Conservation (phyloP, 2,888 invertebrate species). For the Erebia palarica region DNA sequence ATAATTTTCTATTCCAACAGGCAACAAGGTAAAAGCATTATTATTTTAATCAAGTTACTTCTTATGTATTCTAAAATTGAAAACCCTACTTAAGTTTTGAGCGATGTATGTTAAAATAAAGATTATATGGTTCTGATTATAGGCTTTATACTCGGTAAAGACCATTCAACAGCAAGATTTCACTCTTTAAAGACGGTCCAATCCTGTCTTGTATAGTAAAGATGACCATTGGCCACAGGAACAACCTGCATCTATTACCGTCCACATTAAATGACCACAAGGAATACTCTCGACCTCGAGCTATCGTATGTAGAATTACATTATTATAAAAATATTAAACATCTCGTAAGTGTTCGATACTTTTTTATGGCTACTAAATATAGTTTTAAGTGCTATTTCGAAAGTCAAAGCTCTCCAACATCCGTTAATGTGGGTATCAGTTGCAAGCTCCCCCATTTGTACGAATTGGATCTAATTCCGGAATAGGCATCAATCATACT, state of each 20-base stretch:
- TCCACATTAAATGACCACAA: neutral
- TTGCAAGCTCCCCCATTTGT: conserved; percentile 56
- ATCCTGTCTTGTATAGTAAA: neutral
- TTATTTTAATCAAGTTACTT: no score
- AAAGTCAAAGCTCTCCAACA: conserved; percentile 16
- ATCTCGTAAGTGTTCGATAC: neutral
- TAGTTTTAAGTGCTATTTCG: conserved; percentile 14
- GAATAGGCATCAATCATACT: conserved; percentile 73
- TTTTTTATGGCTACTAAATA: conserved; percentile 18
- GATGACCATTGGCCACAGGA: conserved; percentile 1
- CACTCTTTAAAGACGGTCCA: neutral
- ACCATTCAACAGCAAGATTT: neutral
- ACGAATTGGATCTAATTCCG: conserved; percentile 71
- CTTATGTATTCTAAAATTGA: neutral
- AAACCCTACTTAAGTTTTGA: neutral
- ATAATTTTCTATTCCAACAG: neutral
- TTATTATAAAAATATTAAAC: neutral
- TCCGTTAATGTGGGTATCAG: conserved; percentile 26
- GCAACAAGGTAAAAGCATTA: neutral
- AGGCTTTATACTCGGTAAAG: neutral
- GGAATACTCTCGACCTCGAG: neutral
- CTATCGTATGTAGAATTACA: neutral
- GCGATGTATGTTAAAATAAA: neutral
- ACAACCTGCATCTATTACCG: neutral
- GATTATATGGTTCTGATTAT: neutral